Conservation (phyloP, 2,113 vertebrate genomes). For the Mus musculus region GRCm39 chr9:42465001-42465500, state of each 20-base stretch:
- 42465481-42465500: slow-evolving; percentile 50
- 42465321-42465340: not conserved
- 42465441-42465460: not conserved
- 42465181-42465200: not conserved
- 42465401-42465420: not conserved
- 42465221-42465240: slow-evolving; percentile 7
- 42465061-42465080: slow-evolving; percentile 25
- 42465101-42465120: not conserved
- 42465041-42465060: slow-evolving; percentile 33
- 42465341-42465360: not conserved
- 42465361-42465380: not conserved
- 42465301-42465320: not conserved
- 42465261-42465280: not conserved
- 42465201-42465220: not conserved
- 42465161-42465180: not conserved
- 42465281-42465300: not conserved
- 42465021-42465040: slow-evolving; percentile 49
- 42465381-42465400: not conserved
- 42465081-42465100: not conserved
- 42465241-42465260: not conserved
- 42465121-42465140: not conserved
- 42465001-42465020: slow-evolving; percentile 51
- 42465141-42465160: not conserved
- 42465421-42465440: not conserved
- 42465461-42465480: slow-evolving; percentile 74